phyloP scores from a whole-genome alignment of 2,797 vertebrate genomes.

The Gadopsis marmoratus region DNA sequence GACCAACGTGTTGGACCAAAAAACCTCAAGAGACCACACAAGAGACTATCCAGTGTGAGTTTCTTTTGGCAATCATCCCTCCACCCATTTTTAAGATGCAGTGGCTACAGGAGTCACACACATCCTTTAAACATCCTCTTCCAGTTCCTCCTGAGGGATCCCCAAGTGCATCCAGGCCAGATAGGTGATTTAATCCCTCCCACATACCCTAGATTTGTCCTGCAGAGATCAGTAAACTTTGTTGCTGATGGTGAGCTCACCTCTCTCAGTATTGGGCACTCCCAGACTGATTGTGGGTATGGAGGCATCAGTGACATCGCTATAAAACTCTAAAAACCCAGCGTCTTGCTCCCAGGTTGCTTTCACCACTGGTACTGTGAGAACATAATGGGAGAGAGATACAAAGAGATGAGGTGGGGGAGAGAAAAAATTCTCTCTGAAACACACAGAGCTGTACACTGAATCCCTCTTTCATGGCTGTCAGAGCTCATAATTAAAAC shows the following conservation, averaged over 20 bases:
- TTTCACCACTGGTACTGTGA: constrained; percentile 92
- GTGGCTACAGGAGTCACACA: neutral
- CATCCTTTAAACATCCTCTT: neutral
- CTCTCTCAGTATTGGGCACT: constrained; percentile 92
- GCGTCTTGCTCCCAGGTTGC: constrained; percentile 91
- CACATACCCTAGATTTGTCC: neutral
- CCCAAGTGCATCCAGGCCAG: neutral
- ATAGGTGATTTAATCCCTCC: neutral
- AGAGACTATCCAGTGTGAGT: neutral
- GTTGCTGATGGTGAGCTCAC: constrained; percentile 73
- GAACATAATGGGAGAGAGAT: neutral
- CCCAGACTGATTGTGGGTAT: constrained; percentile 91
- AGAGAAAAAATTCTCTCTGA: neutral
- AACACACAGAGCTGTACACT: neutral
- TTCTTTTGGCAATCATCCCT: neutral
- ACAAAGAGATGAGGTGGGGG: neutral
- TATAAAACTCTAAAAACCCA: constrained; percentile 90
- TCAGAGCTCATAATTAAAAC: constrained; percentile 8
- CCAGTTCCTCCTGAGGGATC: neutral
- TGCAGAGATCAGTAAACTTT: neutral
- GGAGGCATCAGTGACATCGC: constrained; percentile 86
- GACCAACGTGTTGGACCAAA: neutral
- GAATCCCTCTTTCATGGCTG: neutral
- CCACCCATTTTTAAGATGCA: neutral
- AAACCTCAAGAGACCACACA: too few species aligned